Base-by-base conservation (phyloP, 1,140 invertebrate species). In the Heliconius hewitsoni region DNA sequence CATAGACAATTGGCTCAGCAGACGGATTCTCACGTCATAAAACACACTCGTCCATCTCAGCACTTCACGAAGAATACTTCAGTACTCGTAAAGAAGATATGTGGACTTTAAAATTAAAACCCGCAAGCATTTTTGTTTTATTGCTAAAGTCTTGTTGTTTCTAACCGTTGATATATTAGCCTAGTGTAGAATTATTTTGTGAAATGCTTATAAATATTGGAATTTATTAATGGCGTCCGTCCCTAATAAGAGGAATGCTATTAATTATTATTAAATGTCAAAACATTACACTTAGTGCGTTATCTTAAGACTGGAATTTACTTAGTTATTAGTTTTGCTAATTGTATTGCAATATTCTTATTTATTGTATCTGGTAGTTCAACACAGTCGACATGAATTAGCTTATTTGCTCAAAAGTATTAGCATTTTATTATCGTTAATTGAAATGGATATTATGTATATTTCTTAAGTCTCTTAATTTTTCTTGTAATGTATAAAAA, bases 1-100 rank as follows among this genome's bases (percentile, higher is more conserved):
- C 42, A n/a, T 60, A 76, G 75, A 76, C 75, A 76, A 76, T 71
- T 50, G 75, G 66, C 42, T 76, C 57, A 27, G 57, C 75, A 76
- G 75, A 76, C 66, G 57, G 75, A 70, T 70, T 71, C 60, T 66
- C 60, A 50, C 75, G 42, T 76, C 75, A 39, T 76, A 76, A 76
- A 76, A 76, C n/a, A 76, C 75, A 76, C 57, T 46, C 75, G 66
- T 71, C 60, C 37, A 70, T 76, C 66, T 46, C 74, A 57, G n/a
- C 66, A 37, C 74, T 76, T 39, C 37, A 71, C 52, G 42, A 76
- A n/a, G 57, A 42, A 37, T 52, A 55, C 50, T 74, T 74, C 30
- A 46, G 37, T 39, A 70, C 74, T 76, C 74, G n/a, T 70, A 72
- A 72, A 72, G 71, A 72, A 39, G 71, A 72, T 72, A 72, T 72